Conservation (phyloP, 2,888 invertebrate species). For the Margaritifera margaritifera region DNA sequence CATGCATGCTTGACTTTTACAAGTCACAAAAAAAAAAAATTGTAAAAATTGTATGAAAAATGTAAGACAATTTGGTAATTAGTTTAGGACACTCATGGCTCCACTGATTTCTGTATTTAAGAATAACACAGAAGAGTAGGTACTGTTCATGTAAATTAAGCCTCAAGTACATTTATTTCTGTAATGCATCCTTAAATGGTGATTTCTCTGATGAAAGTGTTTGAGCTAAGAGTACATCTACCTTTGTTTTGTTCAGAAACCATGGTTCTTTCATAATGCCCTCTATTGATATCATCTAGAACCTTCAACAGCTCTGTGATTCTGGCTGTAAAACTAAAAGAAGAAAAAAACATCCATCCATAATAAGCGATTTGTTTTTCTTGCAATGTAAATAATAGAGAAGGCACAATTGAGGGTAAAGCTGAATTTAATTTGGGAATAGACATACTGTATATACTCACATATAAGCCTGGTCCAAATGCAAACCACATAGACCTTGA, state of each 20-base stretch:
- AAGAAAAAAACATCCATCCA: neutral
- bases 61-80: no score
- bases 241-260: constrained; percentile 67
- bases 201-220: neutral
- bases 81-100: no score
- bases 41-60: no score
- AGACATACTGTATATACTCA: no score
- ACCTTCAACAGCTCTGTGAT: constrained; percentile 92
- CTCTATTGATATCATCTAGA: constrained; percentile 78
- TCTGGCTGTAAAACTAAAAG: constrained; percentile 84
- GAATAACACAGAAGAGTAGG: neutral
- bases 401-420: no score
- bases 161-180: neutral
- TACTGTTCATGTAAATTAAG: neutral
- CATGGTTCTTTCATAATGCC: constrained; percentile 84
- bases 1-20: neutral
- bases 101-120: no score
- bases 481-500: no score
- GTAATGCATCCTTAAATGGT: no score
- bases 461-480: no score
- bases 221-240: constrained; percentile 3
- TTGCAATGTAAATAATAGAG: no score
- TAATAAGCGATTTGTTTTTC: no score
- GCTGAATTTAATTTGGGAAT: no score
- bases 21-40: neutral